Conservation (phyloP, 2,888 invertebrate genomes). For the Deilephila porcellus region DNA sequence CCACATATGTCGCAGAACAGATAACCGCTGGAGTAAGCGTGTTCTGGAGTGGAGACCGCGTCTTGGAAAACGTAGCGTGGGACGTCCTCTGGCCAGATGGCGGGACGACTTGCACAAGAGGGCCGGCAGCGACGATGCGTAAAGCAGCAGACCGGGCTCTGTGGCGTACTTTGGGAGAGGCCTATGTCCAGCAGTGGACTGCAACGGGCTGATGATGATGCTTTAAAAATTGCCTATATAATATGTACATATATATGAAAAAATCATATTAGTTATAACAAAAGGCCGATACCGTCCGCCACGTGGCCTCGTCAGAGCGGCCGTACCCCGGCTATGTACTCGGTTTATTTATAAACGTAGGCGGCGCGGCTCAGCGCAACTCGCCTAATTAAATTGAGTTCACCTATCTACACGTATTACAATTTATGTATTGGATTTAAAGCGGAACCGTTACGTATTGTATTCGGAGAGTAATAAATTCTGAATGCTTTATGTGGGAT, state of each 20-base stretch:
- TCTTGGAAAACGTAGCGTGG: too few species aligned
- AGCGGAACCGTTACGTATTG: neutral
- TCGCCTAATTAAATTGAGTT: constrained; percentile 51
- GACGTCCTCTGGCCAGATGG: too few species aligned
- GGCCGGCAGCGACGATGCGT: too few species aligned
- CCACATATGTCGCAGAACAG: too few species aligned
- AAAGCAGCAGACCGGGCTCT: too few species aligned
- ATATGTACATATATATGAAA: neutral
- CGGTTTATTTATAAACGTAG: constrained; percentile 21
- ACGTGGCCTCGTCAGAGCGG: neutral
- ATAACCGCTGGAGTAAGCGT: too few species aligned
- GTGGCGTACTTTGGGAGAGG: too few species aligned
- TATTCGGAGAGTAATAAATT: neutral
- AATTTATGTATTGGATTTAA: neutral
- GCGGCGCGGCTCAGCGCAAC: constrained; percentile 1
- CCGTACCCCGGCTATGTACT: constrained; percentile 18
- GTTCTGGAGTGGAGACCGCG: too few species aligned
- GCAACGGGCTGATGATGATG: too few species aligned
- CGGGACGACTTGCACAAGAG: too few species aligned
- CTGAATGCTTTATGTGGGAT: neutral
- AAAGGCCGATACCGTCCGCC: neutral
- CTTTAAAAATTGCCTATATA: neutral
- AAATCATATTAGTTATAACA: neutral
- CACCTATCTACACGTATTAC: constrained; percentile 26
- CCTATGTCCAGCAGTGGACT: too few species aligned